These are phyloP conservation scores for Conopomorpha cramerella DNA, from an alignment of 1,140 invertebrate genomes.

Conservation along the genomic window DNA sequence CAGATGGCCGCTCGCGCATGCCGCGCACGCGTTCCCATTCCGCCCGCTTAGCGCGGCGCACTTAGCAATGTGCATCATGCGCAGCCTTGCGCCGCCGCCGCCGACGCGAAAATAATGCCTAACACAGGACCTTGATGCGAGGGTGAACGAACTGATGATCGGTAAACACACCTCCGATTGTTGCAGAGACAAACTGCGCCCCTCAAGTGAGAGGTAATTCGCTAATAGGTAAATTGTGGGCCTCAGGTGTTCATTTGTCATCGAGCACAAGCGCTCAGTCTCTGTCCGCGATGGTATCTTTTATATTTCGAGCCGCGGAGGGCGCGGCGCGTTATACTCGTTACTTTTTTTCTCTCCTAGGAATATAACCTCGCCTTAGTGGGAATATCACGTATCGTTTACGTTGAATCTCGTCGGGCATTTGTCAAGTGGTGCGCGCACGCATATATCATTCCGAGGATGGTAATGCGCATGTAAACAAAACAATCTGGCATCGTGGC, in stretches of 20 bases:
- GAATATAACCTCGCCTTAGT: background rate
- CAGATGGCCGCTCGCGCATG: conserved; percentile 26
- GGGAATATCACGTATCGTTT: background rate
- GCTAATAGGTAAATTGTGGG: conserved; percentile 5
- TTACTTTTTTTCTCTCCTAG: background rate
- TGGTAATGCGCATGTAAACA: conserved; percentile 27
- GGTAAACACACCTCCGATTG: conserved; percentile 30
- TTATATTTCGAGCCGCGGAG: no score
- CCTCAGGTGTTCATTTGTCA: background rate
- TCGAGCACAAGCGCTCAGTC: no score
- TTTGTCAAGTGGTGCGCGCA: conserved; percentile 7
- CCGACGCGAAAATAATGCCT: conserved; percentile 27
- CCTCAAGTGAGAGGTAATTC: conserved; percentile 12
- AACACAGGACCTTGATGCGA: conserved; percentile 26
- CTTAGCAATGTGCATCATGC: conserved; percentile 35
- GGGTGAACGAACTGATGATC: conserved; percentile 31
- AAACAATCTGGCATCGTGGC: conserved; percentile 42
- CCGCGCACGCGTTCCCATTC: conserved; percentile 40
- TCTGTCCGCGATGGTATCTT: no score
- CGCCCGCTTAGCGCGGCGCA: conserved; percentile 38
- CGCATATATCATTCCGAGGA: no score
- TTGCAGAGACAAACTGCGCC: conserved; percentile 15
- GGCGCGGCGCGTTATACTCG: no score
- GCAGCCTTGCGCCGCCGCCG: conserved; percentile 18
- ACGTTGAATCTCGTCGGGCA: conserved; percentile 10